Conservation (phyloP, 2,797 vertebrate genomes). For the Allobates femoralis region DNA sequence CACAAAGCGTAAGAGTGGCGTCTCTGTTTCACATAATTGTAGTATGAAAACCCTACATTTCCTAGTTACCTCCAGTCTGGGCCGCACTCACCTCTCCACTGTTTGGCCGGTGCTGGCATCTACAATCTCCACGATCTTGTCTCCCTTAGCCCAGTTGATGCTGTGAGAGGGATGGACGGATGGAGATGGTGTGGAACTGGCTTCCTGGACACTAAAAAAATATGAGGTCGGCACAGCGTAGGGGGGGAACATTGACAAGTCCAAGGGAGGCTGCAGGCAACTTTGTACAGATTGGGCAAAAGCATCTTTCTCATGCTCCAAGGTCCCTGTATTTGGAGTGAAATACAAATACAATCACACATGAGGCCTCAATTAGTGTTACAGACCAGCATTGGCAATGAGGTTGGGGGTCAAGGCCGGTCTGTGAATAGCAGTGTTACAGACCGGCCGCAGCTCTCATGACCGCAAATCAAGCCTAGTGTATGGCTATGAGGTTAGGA, state of each 20-base stretch:
- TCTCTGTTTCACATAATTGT: no score
- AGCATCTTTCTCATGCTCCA: neutral
- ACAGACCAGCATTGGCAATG: no score
- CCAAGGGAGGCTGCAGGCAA: neutral
- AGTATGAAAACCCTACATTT: no score
- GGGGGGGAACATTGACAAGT: conserved; percentile 27
- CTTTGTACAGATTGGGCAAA: neutral
- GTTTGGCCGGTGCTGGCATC: conserved; percentile 32
- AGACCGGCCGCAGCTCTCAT: no score
- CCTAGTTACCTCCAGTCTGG: neutral
- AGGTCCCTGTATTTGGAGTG: neutral
- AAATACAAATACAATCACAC: neutral
- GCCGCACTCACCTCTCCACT: conserved; percentile 13
- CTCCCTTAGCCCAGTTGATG: conserved; percentile 52
- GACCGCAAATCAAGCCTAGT: no score
- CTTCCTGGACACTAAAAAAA: neutral
- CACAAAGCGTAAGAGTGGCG: no score
- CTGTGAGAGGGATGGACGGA: conserved; percentile 1
- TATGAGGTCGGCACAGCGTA: neutral
- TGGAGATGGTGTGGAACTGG: neutral
- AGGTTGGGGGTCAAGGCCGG: no score
- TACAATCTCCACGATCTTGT: conserved; percentile 26
- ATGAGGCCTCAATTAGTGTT: no score
- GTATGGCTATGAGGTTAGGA: no score
- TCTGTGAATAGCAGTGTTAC: no score